Base-by-base conservation (phyloP, 2,888 invertebrate genomes). In the Apantesis nais region DNA sequence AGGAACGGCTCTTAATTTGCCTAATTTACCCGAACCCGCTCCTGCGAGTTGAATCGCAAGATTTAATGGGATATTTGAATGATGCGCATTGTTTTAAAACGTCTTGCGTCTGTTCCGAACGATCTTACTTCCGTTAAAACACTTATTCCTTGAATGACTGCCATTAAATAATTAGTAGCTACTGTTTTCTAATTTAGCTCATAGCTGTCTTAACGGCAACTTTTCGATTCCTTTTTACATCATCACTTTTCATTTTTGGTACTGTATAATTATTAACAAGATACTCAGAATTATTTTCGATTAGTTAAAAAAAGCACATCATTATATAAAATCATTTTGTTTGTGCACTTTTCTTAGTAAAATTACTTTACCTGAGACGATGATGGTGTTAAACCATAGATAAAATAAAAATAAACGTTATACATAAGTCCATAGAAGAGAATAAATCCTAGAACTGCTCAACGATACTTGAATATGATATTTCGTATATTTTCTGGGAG, bases 1-100 rank as follows among this genome's bases (percentile, higher is more conserved):
- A 92, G 90, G 90, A 90, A 88, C 88, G 84, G 85, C 88, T 93
- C 93, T 93, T 93, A 93, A 95, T 94, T 94, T 93, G 92, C 92
- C 92, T 93, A 94, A 95, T 94, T 93, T 92, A 89, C 90, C 89
- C 86, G 84, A 89, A 86, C 88, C 88, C 87, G 86, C 86, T 89
- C 85, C 83, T 85, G 85, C 84, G 86, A 88, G 90, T 90, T 92
- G 92, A 93, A 92, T 92, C 92, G 90, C 85, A 84, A 89, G 88
- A 88, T 92, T 93, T 92, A 94, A 93, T 93, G 90, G 92, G 88
- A 89, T 90, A 91, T 92, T 89, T 90, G 92, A 93, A 92, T 90
- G 91, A 93, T 89, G 89, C 87, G 90, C 91, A 92, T 93, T 93
- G 92, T 93, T 92, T 91, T 88, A 88, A 88, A 89, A 88, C 87